phyloP scores from a whole-genome alignment of 1,140 invertebrate species.

The Trigoniulus corallinus region DNA sequence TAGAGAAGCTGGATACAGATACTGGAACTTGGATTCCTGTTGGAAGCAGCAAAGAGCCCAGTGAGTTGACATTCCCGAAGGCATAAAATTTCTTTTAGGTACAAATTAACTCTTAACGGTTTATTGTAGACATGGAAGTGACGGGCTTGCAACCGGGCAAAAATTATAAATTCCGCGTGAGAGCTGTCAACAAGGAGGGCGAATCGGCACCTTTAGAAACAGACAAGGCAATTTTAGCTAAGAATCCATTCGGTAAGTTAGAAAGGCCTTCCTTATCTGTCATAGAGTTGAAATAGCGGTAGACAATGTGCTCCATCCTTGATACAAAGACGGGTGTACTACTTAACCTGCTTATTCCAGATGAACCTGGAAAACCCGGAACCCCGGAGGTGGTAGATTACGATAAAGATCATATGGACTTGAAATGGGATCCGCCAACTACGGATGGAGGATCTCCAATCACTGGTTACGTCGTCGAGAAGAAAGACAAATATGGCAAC shows the following conservation, averaged over 20 bases:
- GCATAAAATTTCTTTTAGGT: conserved; percentile 34
- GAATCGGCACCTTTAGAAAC: conserved; percentile 85
- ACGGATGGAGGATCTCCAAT: conserved; percentile 74
- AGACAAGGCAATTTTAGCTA: conserved; percentile 70
- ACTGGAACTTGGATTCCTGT: conserved; percentile 91
- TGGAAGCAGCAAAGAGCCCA: conserved; percentile 56
- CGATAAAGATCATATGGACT: conserved; percentile 86
- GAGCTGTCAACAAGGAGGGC: conserved; percentile 89
- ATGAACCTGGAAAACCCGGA: conserved; percentile 82
- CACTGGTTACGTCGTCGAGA: conserved; percentile 72
- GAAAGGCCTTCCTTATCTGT: conserved; percentile 16
- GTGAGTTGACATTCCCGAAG: too few species aligned
- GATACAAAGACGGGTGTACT: conserved; percentile 8
- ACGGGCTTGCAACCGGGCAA: conserved; percentile 72
- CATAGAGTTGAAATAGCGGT: background rate
- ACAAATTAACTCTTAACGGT: background rate
- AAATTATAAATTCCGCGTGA: conserved; percentile 87
- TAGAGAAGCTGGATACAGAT: conserved; percentile 83
- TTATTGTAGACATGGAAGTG: conserved; percentile 46
- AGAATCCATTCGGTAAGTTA: conserved; percentile 74
- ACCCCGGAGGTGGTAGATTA: conserved; percentile 83
- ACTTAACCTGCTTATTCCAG: conserved; percentile 29
- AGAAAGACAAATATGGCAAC: conserved; percentile 83
- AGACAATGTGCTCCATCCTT: background rate
- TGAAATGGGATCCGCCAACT: conserved; percentile 64